phyloP scores from a whole-genome alignment of 2,113 vertebrate genomes.

The Carettochelys insculpta region DNA sequence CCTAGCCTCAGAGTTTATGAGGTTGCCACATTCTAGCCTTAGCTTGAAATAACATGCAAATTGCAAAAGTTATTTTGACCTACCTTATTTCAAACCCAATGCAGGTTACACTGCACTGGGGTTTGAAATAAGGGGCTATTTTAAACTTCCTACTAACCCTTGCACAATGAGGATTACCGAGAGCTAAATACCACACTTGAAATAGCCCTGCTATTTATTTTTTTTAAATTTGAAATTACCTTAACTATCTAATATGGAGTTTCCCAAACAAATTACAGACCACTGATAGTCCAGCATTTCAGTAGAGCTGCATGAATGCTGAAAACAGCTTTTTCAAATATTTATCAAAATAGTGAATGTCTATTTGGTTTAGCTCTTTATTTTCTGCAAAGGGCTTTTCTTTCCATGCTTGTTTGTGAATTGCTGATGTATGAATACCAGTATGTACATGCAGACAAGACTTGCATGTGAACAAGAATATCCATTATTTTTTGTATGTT shows the following conservation, averaged over 20 bases:
- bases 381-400: not conserved
- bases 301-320: not conserved
- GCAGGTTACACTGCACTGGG: too few species aligned
- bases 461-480: not conserved
- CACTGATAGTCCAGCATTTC: not conserved
- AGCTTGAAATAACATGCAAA: too few species aligned
- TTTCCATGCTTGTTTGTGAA: not conserved
- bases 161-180: too few species aligned
- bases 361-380: not conserved
- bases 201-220: too few species aligned
- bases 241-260: not conserved
- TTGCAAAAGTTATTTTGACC: too few species aligned
- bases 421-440: not conserved
- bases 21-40: too few species aligned
- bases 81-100: too few species aligned
- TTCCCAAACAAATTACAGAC: not conserved
- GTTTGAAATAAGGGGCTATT: too few species aligned
- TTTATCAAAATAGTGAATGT: not conserved
- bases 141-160: too few species aligned
- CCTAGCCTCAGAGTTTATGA: too few species aligned
- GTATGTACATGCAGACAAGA: not conserved
- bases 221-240: too few species aligned
- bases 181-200: too few species aligned
- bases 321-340: not conserved
- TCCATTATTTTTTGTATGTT: not conserved